Evolutionary conservation across 2,113 vertebrate species (phyloP).

Genomic region (Oncorhynchus masou): DNA sequence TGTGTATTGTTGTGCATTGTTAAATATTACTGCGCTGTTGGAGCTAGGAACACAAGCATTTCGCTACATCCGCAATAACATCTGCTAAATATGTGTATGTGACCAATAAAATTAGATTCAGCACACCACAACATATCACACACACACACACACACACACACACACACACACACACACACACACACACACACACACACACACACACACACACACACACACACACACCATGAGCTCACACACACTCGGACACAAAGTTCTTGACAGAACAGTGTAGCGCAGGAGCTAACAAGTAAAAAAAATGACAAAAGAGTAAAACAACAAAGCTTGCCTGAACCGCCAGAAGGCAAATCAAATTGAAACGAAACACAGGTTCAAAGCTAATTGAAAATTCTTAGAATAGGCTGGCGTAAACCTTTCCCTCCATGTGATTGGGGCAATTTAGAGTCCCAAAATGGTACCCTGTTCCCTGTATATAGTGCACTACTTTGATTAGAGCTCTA

Average conservation of each 20-base stretch:
- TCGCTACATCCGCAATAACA: no score
- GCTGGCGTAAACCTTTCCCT: conserved; percentile 41
- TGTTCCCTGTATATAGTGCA: no score
- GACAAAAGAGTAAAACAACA: conserved; percentile 13
- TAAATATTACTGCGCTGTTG: no score
- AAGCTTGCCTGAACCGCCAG: conserved; percentile 2
- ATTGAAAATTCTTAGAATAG: conserved; percentile 38
- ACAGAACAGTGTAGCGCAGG: not conserved
- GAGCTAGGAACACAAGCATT: no score
- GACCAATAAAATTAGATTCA: no score
- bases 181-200: not conserved
- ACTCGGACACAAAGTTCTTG: conserved; percentile 20
- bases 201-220: not conserved
- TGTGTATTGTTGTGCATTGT: no score
- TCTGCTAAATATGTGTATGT: no score
- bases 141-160: not conserved
- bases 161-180: not conserved
- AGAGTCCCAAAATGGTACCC: no score
- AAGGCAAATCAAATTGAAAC: conserved; percentile 25
- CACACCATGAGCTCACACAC: not conserved
- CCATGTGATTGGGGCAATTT: conserved; percentile 26
- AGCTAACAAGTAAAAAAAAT: not conserved
- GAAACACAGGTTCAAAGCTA: conserved; percentile 23
- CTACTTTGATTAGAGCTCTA: no score
- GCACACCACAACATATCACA: not conserved